Evolutionary conservation across 2,888 invertebrate species (phyloP).

Genomic region (Malthinus flaveolus): DNA sequence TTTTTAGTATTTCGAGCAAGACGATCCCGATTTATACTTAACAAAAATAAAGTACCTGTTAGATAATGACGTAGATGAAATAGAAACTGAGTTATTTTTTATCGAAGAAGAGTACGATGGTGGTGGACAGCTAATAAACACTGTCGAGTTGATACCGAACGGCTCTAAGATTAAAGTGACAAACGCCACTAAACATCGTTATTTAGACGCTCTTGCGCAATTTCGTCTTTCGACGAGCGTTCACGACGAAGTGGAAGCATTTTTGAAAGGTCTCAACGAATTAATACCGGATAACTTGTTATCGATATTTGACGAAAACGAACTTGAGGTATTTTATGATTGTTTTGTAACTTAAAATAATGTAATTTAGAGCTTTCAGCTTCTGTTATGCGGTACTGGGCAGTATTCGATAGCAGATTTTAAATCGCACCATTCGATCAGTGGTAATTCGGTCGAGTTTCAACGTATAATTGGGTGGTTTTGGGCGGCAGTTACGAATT

Average conservation of each 20-base stretch:
- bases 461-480: slow-evolving; percentile 86
- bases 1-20: slow-evolving; percentile 89
- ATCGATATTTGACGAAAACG: slow-evolving; percentile 95
- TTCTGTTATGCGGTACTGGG: slow-evolving; percentile 90
- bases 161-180: slow-evolving; percentile 77
- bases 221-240: slow-evolving; percentile 82
- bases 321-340: slow-evolving; percentile 75
- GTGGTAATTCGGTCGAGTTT: slow-evolving; percentile 81
- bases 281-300: slow-evolving; percentile 91
- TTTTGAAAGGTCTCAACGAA: slow-evolving; percentile 87
- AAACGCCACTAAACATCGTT: slow-evolving; percentile 76
- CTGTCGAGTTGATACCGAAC: slow-evolving; percentile 81
- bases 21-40: slow-evolving; percentile 90
- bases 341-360: background rate
- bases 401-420: slow-evolving; percentile 90
- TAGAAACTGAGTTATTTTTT: slow-evolving; percentile 83
- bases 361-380: slow-evolving; percentile 57
- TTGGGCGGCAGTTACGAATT: slow-evolving; percentile 87
- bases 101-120: slow-evolving; percentile 86
- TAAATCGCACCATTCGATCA: slow-evolving; percentile 83
- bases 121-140: slow-evolving; percentile 74
- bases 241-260: slow-evolving; percentile 82
- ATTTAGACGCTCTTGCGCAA: slow-evolving; percentile 87
- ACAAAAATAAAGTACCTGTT: slow-evolving; percentile 92
- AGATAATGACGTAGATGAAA: slow-evolving; percentile 83